Conservation (phyloP, 53 echinoderm and acorn worm genomes). For the Luidia sarsii region DNA sequence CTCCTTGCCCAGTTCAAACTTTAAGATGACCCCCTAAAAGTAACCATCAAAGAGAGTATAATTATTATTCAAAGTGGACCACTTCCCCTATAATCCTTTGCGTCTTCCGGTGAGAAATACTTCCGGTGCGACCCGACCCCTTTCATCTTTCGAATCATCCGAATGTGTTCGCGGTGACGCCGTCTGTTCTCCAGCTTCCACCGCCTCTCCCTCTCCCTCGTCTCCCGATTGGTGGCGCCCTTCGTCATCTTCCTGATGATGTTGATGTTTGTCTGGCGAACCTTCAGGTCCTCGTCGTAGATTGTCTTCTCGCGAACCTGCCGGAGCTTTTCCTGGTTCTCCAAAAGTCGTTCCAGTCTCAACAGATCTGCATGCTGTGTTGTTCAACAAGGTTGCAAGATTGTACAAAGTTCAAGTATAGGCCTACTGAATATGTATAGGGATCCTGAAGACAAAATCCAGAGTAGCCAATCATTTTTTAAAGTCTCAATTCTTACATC, state of each 20-base stretch:
- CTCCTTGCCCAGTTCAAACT: too few species aligned
- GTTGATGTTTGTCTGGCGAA: slow-evolving; percentile 26
- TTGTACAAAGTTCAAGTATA: neutral
- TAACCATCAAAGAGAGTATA: too few species aligned
- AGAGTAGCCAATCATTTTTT: neutral
- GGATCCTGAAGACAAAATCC: too few species aligned
- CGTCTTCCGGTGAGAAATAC: neutral
- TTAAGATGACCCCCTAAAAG: too few species aligned
- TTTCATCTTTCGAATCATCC: slow-evolving; percentile 17
- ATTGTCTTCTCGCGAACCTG: slow-evolving; percentile 33
- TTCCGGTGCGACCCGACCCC: neutral
- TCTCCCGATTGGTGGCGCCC: slow-evolving; percentile 36
- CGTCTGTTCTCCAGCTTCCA: neutral
- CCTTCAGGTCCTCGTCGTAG: slow-evolving; percentile 34
- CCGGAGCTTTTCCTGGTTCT: neutral
- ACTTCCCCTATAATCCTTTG: neutral
- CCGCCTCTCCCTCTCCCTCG: neutral
- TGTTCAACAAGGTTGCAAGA: neutral
- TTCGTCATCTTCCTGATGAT: slow-evolving; percentile 22
- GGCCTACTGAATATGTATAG: neutral
- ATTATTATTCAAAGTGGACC: neutral
- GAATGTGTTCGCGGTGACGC: neutral
- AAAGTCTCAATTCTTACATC: neutral
- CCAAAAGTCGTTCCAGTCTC: neutral
- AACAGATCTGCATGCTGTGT: neutral